Evolutionary conservation across 2,113 vertebrate genomes (phyloP).

Genomic region (Halichoeres trimaculatus): DNA sequence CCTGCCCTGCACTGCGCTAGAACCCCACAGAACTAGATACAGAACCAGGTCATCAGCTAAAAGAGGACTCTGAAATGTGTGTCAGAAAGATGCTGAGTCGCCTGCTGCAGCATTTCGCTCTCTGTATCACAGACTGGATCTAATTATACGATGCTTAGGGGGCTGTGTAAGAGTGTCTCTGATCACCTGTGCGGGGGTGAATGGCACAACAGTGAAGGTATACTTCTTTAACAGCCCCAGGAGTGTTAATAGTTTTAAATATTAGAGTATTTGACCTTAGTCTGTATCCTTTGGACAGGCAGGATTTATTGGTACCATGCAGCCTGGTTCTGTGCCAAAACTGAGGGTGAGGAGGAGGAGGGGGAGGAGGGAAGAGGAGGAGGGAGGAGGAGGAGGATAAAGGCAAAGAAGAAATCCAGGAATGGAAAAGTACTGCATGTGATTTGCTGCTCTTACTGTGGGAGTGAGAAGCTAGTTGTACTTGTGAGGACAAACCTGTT

Average conservation of each 20-base stretch:
- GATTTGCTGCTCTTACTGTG: slow-evolving; percentile 34
- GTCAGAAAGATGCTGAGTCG: slow-evolving; percentile 72
- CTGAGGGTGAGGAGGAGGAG: slow-evolving; percentile 8
- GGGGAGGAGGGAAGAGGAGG: slow-evolving; percentile 10
- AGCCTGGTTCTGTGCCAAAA: slow-evolving; percentile 62
- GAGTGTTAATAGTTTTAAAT: slow-evolving; percentile 24
- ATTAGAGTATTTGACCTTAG: slow-evolving; percentile 19
- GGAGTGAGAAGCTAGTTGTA: slow-evolving; percentile 16
- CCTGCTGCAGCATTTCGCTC: slow-evolving; percentile 45
- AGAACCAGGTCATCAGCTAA: slow-evolving; percentile 72
- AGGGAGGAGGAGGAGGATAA: slow-evolving; percentile 39
- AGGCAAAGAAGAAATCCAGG: slow-evolving; percentile 57
- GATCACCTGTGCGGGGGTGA: slow-evolving; percentile 16
- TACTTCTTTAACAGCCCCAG: slow-evolving; percentile 20
- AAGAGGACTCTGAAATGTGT: slow-evolving; percentile 61
- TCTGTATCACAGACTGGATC: slow-evolving; percentile 30
- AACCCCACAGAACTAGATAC: slow-evolving; percentile 61
- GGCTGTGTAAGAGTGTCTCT: slow-evolving; percentile 2
- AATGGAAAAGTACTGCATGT: slow-evolving; percentile 80
- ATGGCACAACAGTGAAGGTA: slow-evolving; percentile 3
- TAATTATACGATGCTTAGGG: slow-evolving; percentile 36
- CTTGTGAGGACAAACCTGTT: slow-evolving; percentile 34
- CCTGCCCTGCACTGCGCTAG: slow-evolving; percentile 43
- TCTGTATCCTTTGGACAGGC: slow-evolving; percentile 17
- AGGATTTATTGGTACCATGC: slow-evolving; percentile 52